Conservation (phyloP, 2,113 vertebrate genomes). For the Barbus barbus region DNA sequence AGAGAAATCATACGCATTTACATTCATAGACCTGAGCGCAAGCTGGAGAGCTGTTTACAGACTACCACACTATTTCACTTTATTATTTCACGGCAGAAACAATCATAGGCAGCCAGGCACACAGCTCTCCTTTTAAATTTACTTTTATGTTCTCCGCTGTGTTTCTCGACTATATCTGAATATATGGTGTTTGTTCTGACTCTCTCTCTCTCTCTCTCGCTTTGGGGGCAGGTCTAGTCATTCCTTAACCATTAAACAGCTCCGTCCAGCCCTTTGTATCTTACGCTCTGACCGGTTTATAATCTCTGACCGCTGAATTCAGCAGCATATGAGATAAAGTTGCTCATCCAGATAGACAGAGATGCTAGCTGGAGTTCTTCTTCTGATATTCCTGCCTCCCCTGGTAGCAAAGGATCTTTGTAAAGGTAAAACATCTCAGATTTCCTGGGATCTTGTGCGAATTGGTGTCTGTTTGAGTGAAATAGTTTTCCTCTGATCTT, state of each 20-base stretch:
- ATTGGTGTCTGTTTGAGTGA: neutral
- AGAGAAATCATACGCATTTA: neutral
- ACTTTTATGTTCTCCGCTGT: neutral
- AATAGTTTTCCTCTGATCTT: neutral
- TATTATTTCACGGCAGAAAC: conserved; percentile 10
- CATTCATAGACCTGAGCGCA: conserved; percentile 3
- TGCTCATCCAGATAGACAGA: neutral
- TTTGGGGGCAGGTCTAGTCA: neutral
- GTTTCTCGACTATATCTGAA: neutral
- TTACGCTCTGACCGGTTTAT: neutral
- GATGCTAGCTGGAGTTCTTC: neutral
- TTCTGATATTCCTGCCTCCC: neutral
- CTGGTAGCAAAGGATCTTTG: neutral
- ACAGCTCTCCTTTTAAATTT: neutral
- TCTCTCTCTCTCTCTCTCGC: neutral
- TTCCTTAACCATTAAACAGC: conserved; percentile 46
- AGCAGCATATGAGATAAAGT: neutral
- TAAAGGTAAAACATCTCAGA: conserved; percentile 26
- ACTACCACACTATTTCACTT: conserved; percentile 2
- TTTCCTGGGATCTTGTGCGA: neutral
- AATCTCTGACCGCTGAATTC: conserved; percentile 11
- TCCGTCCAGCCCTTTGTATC: conserved; percentile 7
- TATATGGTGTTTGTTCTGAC: neutral
- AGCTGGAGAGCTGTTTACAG: conserved; percentile 1
- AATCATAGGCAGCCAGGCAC: neutral